Evolutionary conservation across 2,113 vertebrate species (phyloP).

Genomic region (Pyrgilauda ruficollis): DNA sequence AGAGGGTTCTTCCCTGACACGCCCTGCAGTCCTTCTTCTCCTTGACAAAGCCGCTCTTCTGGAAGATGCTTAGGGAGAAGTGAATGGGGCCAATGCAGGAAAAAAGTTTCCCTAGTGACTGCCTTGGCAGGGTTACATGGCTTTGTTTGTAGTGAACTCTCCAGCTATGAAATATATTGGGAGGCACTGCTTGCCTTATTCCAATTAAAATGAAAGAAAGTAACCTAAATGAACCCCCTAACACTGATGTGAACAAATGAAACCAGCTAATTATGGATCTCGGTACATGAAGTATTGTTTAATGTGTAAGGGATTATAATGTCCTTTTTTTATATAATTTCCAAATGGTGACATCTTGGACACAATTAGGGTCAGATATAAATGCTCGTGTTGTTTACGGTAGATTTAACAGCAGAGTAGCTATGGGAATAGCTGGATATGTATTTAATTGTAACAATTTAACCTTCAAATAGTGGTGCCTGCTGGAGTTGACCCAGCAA

Average conservation of each 20-base stretch:
- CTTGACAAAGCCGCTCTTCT: not conserved
- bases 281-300: conserved; percentile 51
- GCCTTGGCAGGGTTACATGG: conserved; percentile 24
- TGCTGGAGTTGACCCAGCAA: conserved; percentile 76
- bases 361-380: conserved; percentile 75
- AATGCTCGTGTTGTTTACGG: conserved; percentile 71
- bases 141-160: conserved; percentile 57
- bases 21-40: not conserved
- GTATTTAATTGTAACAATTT: conserved; percentile 86
- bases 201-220: conserved; percentile 67
- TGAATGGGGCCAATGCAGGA: not conserved
- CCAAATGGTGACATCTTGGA: conserved; percentile 66
- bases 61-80: not conserved
- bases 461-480: conserved; percentile 78
- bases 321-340: conserved; percentile 68
- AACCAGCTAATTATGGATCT: conserved; percentile 70
- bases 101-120: conserved; percentile 50
- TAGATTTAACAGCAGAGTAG: conserved; percentile 75
- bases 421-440: conserved; percentile 74
- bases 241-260: conserved; percentile 67
- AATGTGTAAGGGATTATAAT: conserved; percentile 64
- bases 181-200: conserved; percentile 44
- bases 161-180: conserved; percentile 53
- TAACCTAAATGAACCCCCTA: conserved; percentile 67
- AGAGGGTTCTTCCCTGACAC: not conserved